A percentile compares a stretch with the other conserved stretches of the same genome.
Conservation (phyloP, 2,113 vertebrate species). For the Sialia sialis region DNA sequence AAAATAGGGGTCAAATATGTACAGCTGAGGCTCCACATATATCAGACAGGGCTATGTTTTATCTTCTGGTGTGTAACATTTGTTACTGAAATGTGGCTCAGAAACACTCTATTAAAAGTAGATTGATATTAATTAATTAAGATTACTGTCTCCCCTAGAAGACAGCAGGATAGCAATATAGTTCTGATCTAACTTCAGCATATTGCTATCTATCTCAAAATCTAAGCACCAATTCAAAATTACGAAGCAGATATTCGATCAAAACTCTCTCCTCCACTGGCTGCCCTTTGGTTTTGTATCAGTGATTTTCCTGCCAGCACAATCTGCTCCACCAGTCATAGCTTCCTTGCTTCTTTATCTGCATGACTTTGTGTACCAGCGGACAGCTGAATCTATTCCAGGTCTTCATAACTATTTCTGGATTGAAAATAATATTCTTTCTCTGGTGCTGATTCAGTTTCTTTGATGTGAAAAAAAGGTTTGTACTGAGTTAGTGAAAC, state of each 20-base stretch:
- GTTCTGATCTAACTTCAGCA: background rate
- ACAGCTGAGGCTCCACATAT: constrained; percentile 72
- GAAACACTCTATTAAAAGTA: constrained; percentile 67
- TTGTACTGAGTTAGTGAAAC: background rate
- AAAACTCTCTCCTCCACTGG: background rate
- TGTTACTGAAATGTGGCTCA: constrained; percentile 61
- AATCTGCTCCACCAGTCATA: background rate
- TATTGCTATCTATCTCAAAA: background rate
- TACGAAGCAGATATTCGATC: background rate
- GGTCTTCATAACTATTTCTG: background rate
- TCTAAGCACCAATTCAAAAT: background rate
- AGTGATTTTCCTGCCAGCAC: background rate
- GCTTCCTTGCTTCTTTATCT: background rate
- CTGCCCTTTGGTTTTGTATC: background rate
- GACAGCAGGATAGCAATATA: background rate
- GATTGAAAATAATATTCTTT: background rate
- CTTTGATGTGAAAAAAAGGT: background rate
- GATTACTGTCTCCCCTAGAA: background rate
- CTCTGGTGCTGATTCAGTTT: background rate
- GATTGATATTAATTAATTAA: constrained; percentile 71
- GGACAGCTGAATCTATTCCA: background rate
- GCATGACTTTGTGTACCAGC: background rate
- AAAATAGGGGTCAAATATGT: constrained; percentile 79
- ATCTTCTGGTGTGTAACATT: constrained; percentile 59
- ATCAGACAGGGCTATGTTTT: constrained; percentile 55